Conservation (phyloP, 23 tunicate genomes). For the Halocynthia aurantium region DNA sequence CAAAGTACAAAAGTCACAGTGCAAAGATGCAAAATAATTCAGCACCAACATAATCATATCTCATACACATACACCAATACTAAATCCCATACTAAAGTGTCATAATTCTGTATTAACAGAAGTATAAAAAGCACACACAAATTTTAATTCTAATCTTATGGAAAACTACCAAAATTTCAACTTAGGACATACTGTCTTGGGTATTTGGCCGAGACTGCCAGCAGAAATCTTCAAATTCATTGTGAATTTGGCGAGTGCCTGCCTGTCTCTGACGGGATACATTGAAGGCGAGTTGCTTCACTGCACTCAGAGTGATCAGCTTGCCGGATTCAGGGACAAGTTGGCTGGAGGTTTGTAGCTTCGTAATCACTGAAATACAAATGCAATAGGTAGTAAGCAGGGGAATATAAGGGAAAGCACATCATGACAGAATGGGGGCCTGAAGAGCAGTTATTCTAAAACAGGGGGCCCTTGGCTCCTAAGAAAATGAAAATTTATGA, state of each 20-base stretch:
- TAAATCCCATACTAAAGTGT: no score
- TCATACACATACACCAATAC: no score
- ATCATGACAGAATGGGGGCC: background rate
- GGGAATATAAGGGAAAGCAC: background rate
- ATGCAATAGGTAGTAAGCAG: background rate
- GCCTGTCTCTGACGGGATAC: slow-evolving; percentile 68
- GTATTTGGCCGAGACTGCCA: slow-evolving; percentile 80
- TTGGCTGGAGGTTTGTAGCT: slow-evolving; percentile 34
- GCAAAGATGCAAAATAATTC: no score
- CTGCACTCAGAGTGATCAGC: slow-evolving; percentile 43
- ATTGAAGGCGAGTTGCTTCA: slow-evolving; percentile 65
- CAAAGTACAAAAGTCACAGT: no score
- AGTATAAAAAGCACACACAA: no score
- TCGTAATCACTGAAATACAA: slow-evolving; percentile 22
- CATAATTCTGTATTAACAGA: no score
- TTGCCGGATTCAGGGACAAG: slow-evolving; percentile 37
- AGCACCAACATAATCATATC: no score
- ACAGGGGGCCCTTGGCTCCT: no score
- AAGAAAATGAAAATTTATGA: no score
- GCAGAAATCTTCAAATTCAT: slow-evolving; percentile 56
- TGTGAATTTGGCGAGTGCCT: slow-evolving; percentile 57
- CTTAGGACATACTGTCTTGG: slow-evolving; percentile 39
- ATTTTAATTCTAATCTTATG: no score
- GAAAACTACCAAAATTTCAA: no score
- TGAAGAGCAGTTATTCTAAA: no score